These are phyloP conservation scores for Dendropsophus ebraccatus DNA, from an alignment of 2,113 vertebrate genomes.

Conservation along the genomic window DNA sequence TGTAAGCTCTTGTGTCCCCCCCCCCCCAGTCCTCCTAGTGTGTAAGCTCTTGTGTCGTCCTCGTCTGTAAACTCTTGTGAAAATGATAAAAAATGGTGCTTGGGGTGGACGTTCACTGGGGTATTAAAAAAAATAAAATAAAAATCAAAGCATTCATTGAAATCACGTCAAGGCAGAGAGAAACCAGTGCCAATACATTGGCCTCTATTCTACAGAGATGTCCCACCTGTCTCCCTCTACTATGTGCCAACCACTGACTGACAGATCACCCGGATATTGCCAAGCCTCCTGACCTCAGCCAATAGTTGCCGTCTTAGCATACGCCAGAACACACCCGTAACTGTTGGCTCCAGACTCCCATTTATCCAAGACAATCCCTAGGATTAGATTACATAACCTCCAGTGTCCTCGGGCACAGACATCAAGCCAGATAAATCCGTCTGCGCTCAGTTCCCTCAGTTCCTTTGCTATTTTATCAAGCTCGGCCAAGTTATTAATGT, in stretches of 20 bases:
- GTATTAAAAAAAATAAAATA: too few relatives aligned
- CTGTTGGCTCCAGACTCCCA: not conserved
- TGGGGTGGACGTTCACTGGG: too few relatives aligned
- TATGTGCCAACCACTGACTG: not conserved
- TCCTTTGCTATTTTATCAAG: too few relatives aligned
- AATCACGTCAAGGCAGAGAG: too few relatives aligned
- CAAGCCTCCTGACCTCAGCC: not conserved
- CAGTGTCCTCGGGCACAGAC: not conserved
- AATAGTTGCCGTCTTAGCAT: not conserved
- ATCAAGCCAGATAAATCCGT: not conserved
- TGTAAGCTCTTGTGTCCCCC: too few relatives aligned
- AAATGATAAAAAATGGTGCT: too few relatives aligned
- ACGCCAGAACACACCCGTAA: not conserved
- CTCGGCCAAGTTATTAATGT: not conserved
- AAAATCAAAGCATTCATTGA: too few relatives aligned
- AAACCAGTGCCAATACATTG: too few relatives aligned
- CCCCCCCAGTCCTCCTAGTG: too few relatives aligned
- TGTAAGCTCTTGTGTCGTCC: too few relatives aligned
- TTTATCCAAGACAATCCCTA: not conserved
- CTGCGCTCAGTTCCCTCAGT: not conserved
- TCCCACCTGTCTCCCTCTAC: not conserved
- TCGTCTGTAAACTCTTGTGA: too few relatives aligned
- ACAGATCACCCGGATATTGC: not conserved
- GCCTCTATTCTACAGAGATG: not conserved
- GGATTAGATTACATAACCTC: slow-evolving; percentile 34